Conservation (phyloP, 2,888 invertebrate species). For the Vesta saturnalis region DNA sequence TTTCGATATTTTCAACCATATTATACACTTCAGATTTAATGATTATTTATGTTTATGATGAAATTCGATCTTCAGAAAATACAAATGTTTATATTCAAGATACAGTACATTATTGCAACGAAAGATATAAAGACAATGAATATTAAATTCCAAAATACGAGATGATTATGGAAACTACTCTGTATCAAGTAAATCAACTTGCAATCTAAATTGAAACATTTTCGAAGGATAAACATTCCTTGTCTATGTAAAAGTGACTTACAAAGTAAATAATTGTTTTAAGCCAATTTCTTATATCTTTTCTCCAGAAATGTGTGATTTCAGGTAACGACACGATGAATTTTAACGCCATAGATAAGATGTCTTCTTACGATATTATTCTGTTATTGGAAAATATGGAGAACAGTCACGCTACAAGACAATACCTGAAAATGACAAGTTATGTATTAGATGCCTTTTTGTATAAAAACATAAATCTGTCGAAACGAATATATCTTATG, state of each 20-base stretch:
- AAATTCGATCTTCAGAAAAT: no score
- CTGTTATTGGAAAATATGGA: background rate
- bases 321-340: slow-evolving; percentile 26
- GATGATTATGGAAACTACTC: slow-evolving; percentile 14
- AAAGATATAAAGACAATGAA: slow-evolving; percentile 18
- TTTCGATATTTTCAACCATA: no score
- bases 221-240: slow-evolving; percentile 16
- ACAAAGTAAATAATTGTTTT: background rate
- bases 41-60: no score
- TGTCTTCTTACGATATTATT: slow-evolving; percentile 13
- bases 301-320: background rate
- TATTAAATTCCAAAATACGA: slow-evolving; percentile 18
- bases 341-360: slow-evolving; percentile 20
- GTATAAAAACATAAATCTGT: background rate
- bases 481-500: slow-evolving; percentile 3
- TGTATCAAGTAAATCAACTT: background rate
- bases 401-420: background rate
- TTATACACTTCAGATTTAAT: no score
- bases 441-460: slow-evolving; percentile 5
- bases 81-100: no score
- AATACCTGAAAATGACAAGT: background rate
- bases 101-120: slow-evolving; percentile 17
- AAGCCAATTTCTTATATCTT: background rate
- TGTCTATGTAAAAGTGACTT: background rate
- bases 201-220: no score